Percentiles rank a stretch among this genome's conserved stretches.
Conservation (phyloP, 2,113 vertebrate species). For the Nothoprocta perdicaria region DNA sequence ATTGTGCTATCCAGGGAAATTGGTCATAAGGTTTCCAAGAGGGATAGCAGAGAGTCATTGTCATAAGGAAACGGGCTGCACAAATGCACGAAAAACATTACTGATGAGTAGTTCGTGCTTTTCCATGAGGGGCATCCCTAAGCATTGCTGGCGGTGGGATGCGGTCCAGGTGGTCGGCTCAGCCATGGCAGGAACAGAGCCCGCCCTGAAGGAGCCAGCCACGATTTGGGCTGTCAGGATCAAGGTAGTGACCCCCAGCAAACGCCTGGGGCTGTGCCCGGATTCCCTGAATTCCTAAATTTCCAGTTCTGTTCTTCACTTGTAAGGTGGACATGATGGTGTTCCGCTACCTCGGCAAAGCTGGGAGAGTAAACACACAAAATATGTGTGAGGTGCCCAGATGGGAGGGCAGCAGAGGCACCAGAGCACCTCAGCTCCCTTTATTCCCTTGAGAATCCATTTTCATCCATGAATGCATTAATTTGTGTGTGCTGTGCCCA, state of each 20-base stretch:
- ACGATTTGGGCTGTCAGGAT: neutral
- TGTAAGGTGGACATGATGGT: neutral
- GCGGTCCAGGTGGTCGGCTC: neutral
- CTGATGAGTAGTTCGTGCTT: neutral
- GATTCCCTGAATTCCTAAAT: no score
- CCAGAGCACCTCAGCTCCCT: neutral
- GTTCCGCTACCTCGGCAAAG: neutral
- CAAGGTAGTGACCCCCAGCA: neutral
- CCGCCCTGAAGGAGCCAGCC: neutral
- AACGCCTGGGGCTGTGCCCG: neutral
- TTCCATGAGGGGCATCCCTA: fast-evolving
- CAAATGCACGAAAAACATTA: neutral
- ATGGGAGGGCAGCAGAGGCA: neutral
- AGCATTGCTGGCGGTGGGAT: neutral
- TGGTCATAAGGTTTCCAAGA: neutral
- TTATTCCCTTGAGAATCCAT: neutral
- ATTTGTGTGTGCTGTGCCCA: neutral
- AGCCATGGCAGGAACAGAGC: fast-evolving
- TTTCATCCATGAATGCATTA: neutral
- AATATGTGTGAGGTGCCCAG: neutral
- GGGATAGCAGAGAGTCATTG: neutral
- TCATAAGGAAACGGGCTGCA: neutral
- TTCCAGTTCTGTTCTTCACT: neutral
- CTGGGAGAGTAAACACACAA: neutral
- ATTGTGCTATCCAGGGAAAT: neutral